Conservation (phyloP, 1,140 invertebrate species). For the Delia radicum region DNA sequence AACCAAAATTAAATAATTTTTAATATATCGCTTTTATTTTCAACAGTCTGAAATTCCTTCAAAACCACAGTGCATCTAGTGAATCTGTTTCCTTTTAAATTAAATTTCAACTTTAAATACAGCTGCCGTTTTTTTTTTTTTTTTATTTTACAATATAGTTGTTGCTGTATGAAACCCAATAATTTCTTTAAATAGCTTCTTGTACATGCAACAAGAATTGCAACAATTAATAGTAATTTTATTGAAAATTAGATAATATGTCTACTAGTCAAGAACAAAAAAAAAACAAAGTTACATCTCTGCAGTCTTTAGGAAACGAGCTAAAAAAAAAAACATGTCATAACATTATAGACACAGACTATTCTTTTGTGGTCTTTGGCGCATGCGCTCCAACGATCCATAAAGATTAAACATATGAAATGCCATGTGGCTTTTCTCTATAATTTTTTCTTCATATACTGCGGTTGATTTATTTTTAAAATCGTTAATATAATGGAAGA, state of each 20-base stretch:
- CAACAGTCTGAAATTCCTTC: no score
- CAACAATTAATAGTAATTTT: constrained; percentile 23
- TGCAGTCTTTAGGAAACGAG: neutral
- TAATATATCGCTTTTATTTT: no score
- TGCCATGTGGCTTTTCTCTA: constrained; percentile 10
- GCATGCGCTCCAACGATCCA: constrained; percentile 17
- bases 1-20: no score
- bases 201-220: constrained; percentile 9
- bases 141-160: neutral
- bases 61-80: no score
- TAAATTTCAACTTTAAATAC: constrained; percentile 1
- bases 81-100: no score
- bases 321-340: constrained; percentile 7
- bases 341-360: neutral
- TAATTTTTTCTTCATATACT: neutral
- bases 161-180: neutral
- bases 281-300: constrained; percentile 4
- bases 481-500: neutral
- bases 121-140: neutral
- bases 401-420: constrained; percentile 22
- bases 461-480: constrained; percentile 23
- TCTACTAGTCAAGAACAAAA: neutral
- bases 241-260: constrained; percentile 23
- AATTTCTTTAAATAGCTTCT: constrained; percentile 16
- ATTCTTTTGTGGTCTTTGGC: constrained; percentile 17